Base-by-base conservation (phyloP, 2,888 invertebrate species). In the Hemithea aestivaria region DNA sequence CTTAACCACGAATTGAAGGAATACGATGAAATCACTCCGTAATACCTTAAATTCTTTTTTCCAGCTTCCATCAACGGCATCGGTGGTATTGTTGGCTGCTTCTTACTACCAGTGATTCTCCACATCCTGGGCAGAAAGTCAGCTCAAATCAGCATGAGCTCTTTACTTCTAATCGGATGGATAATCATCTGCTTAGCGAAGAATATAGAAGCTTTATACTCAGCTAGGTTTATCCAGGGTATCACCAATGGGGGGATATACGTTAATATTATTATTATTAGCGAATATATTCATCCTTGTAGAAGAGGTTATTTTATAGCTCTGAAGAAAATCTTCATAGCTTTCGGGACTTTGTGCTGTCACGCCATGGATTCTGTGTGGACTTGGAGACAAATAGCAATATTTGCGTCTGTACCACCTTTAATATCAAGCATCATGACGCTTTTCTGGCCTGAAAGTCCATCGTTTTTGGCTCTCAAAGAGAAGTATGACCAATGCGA, bases 401-500 rank as follows among this genome's bases (percentile, higher is more conserved):
- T 38, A 0, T 38, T 64, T 16, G 44, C 59, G 2, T 43, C 56
- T 4, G 9, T 54, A 0, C 35, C 52, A 0, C 35, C 52, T 7
- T 12, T 48, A 1, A 0, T 53, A 0, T 34, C 59, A 1, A 31
- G 59, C 1, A 9, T 66, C 0, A 5, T 65, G 8, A 58, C 66
- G 0, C 34, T 53, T 0, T 54, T 60, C n/a, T 73, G 70, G 64
- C 61, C 62, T 0, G 74, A 74, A 35, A 74, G 72, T 21, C 74
- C 73, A 1, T 55, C 63, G 0, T 63, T 46, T 35, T 50, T 65
- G 6, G 74, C 69, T 0, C 43, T 65, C 40, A 67, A 56, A 40
- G 71, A 68, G 1, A 54, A 51, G 12, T 68, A 57, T 40, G 48
- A 48, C 1, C 67, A 71, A 7, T 70, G 67, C 32, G 45, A 58